Base-by-base conservation (phyloP, 2,113 vertebrate genomes). In the Addax nasomaculatus region DNA sequence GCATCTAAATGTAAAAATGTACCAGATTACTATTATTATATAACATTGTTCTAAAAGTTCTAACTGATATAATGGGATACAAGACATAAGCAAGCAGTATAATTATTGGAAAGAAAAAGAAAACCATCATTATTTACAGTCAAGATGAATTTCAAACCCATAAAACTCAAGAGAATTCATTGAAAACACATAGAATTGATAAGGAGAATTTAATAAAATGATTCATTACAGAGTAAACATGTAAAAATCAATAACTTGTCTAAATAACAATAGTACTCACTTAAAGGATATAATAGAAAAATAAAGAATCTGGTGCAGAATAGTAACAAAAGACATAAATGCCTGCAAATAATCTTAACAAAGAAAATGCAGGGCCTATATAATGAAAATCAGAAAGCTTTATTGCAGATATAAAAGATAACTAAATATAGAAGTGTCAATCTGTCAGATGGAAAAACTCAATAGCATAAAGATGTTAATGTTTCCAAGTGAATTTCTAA, bases 211-310 rank as follows among this genome's bases (percentile, higher is more conserved):
- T 19, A 49, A 85, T 93, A 64, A 95, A 93, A 83, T 76, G 57
- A 95, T 92, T 64, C 57, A 19, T 76, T 95, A 64, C 36, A 93
- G 30, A 90, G 70, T 85, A 89, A 83, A 84, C 13, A 79, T 91
- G 27, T 62, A 95, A 92, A 93, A 96, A 73, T 45, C 89, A 95
- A 45, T 92, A 79, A 73, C 81, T 70, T 87, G 91, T 95, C 91
- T 87, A 85, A 80, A 49, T 76, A 80, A 64, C 27, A 95, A 70
- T 2, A 84, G 5, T 36, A 93, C 79, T 86, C 51, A 89, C 73
- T 89, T 96, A 83, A 96, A 96, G 33, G 14, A 19, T 62, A 57
- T 45, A 85, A 88, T 23, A 57, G 25, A 78, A 88, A 96, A 79
- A 60, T 57, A 70, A 96, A 57, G 73, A 93, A 25, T 93, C 33